phyloP scores from a whole-genome alignment of 2,888 invertebrate species.

The Callyntrura guangdongensis region DNA sequence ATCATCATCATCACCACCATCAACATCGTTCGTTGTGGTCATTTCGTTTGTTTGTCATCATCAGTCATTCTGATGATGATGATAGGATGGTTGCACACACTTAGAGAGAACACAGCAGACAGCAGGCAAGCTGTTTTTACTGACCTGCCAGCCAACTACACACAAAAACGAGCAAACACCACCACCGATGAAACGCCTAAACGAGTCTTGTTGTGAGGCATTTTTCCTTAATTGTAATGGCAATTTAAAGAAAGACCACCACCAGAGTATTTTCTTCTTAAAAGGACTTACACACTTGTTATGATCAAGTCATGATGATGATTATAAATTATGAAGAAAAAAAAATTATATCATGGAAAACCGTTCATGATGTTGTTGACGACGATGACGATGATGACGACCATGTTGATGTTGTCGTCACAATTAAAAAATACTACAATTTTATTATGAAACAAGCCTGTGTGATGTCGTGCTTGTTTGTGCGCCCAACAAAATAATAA shows the following conservation, averaged over 20 bases:
- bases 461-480: no score
- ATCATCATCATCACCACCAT: no score
- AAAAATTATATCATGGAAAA: conserved; percentile 63
- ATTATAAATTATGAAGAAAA: conserved; percentile 45
- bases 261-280: conserved; percentile 57
- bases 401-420: conserved; percentile 40
- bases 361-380: conserved; percentile 39
- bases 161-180: neutral
- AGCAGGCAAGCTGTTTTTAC: neutral
- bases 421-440: conserved; percentile 41
- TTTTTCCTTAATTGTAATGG: conserved; percentile 52
- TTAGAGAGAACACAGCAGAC: no score
- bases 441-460: conserved; percentile 17
- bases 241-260: conserved; percentile 59
- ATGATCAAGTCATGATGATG: conserved; percentile 54
- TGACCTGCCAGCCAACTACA: conserved; percentile 22
- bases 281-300: conserved; percentile 45
- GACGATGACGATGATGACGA: no score
- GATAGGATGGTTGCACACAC: conserved; percentile 48
- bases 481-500: neutral
- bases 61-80: neutral
- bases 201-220: conserved; percentile 39
- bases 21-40: no score
- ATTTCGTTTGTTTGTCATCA: conserved; percentile 36
- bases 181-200: no score